phyloP scores from a whole-genome alignment of 2,113 vertebrate species.

The Empidonax traillii region DNA sequence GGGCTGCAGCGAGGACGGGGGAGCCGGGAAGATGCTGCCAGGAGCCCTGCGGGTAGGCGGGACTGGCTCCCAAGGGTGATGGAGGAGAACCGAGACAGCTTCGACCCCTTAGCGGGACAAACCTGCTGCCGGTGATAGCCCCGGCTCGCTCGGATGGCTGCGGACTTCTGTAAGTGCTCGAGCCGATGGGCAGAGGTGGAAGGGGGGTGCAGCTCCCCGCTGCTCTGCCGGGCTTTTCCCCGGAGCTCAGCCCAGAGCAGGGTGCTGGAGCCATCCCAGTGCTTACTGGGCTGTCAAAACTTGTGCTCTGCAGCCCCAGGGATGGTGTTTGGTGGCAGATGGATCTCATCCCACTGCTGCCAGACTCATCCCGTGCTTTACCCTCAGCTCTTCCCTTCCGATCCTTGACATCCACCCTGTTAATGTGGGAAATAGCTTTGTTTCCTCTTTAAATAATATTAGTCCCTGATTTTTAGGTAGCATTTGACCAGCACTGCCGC shows the following conservation, averaged over 20 bases:
- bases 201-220: neutral
- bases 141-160: conserved; percentile 64
- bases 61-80: neutral
- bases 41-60: neutral
- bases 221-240: neutral
- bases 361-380: neutral
- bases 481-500: neutral
- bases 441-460: neutral
- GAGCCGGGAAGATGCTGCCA: neutral
- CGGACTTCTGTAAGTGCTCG: conserved; percentile 82
- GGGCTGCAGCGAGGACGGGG: neutral
- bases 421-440: neutral
- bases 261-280: fast-evolving
- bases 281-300: neutral
- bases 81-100: conserved; percentile 66
- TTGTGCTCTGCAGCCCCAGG: neutral
- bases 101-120: conserved; percentile 63
- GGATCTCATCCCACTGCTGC: neutral
- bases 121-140: conserved; percentile 67
- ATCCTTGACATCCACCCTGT: neutral
- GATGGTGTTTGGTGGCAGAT: fast-evolving
- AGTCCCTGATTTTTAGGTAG: neutral
- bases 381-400: neutral
- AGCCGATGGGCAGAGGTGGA: neutral
- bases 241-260: neutral